A percentile compares a stretch with the other conserved stretches of the same genome.
Conservation (phyloP, 2,797 vertebrate genomes). For the Catharus ustulatus region DNA sequence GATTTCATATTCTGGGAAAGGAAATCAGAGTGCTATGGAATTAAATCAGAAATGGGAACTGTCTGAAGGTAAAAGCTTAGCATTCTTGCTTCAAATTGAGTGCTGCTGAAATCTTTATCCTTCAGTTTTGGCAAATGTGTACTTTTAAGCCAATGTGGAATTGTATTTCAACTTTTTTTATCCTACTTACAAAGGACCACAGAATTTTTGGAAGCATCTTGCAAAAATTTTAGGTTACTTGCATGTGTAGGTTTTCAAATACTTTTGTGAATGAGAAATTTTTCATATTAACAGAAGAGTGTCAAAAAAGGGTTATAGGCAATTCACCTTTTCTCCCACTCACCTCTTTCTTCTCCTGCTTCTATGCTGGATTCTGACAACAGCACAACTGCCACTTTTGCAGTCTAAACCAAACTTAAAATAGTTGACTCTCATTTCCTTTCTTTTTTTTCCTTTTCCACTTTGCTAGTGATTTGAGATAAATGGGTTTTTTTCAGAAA, state of each 20-base stretch:
- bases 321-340: not conserved
- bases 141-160: not conserved
- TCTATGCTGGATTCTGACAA: not conserved
- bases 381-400: not conserved
- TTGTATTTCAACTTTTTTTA: not conserved
- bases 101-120: constrained; percentile 36
- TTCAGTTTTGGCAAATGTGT: constrained; percentile 1
- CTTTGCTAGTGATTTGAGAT: not conserved
- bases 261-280: not conserved
- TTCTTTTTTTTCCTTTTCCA: not conserved
- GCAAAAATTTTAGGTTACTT: not conserved
- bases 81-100: constrained; percentile 42
- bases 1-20: constrained; percentile 75
- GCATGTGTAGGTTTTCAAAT: not conserved
- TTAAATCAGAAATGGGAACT: constrained; percentile 66
- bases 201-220: not conserved
- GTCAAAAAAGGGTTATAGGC: not conserved
- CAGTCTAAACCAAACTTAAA: not conserved
- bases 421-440: not conserved
- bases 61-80: constrained; percentile 54
- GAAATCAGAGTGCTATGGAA: constrained; percentile 67
- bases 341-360: not conserved
- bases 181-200: not conserved
- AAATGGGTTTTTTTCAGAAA: not conserved
- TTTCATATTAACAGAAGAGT: not conserved